phyloP scores from a whole-genome alignment of 1,140 invertebrate genomes.

The Meloidogyne chitwoodi region DNA sequence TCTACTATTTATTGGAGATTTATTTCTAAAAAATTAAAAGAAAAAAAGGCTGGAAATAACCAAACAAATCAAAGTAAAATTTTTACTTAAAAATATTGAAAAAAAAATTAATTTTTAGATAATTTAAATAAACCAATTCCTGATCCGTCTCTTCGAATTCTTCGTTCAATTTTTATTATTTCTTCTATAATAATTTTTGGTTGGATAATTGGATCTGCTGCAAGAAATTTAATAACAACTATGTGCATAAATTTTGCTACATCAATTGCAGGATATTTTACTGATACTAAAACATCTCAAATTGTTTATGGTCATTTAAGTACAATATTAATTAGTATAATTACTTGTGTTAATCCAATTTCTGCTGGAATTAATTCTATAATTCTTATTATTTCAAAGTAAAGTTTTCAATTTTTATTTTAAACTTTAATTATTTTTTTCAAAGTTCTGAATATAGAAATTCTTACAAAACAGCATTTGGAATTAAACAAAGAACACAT shows the following conservation, averaged over 20 bases:
- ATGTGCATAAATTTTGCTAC: neutral
- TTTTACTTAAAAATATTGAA: no score
- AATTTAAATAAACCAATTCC: neutral
- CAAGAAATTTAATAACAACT: neutral
- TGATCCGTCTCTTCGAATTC: neutral
- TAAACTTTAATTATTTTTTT: neutral
- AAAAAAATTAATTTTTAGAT: no score
- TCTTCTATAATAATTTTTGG: neutral
- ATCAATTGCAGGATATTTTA: neutral
- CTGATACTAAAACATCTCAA: neutral
- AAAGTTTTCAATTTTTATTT: neutral
- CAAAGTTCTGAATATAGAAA: slow-evolving; percentile 9
- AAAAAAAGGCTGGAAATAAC: neutral
- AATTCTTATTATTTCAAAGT: slow-evolving; percentile 2
- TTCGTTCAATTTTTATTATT: slow-evolving; percentile 8
- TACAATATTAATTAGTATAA: neutral
- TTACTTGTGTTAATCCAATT: neutral
- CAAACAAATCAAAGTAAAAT: no score
- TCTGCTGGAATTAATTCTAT: neutral
- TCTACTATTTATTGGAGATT: slow-evolving; percentile 2
- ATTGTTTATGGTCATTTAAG: neutral
- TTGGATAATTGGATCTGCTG: slow-evolving; percentile 2
- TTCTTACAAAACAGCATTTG: slow-evolving; percentile 1
- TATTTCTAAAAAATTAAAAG: slow-evolving; percentile 11
- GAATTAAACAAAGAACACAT: neutral